phyloP scores from a whole-genome alignment of 2,797 vertebrate species.

The Manis pentadactyla region DNA sequence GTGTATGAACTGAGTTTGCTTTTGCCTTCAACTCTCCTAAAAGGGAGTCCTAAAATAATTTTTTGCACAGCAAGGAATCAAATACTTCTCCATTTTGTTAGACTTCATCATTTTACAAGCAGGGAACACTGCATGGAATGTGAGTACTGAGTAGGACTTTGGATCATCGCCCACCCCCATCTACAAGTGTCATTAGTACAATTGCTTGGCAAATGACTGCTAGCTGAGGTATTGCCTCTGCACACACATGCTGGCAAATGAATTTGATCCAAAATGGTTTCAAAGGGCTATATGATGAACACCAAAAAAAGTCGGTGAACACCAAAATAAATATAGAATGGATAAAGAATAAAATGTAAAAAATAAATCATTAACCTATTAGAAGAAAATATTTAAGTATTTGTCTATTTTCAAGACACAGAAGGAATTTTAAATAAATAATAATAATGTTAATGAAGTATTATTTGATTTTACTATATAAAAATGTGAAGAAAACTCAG shows the following conservation, averaged over 20 bases:
- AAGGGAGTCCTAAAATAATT: slow-evolving; percentile 2
- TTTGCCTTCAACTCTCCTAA: slow-evolving; percentile 13
- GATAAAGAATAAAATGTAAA: too few species aligned
- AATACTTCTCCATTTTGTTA: slow-evolving; percentile 30
- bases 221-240: background rate
- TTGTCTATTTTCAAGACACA: too few species aligned
- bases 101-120: slow-evolving; percentile 15
- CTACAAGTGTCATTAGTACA: slow-evolving; percentile 2
- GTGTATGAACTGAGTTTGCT: background rate
- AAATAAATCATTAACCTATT: too few species aligned
- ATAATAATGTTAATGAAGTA: slow-evolving; percentile 11
- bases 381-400: too few species aligned
- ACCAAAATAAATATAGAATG: too few species aligned
- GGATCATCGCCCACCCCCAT: background rate
- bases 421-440: background rate
- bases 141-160: background rate
- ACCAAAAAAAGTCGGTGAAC: too few species aligned
- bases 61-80: slow-evolving; percentile 6
- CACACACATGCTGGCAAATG: background rate
- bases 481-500: slow-evolving; percentile 1
- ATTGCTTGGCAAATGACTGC: background rate
- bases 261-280: background rate
- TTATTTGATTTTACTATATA: slow-evolving; percentile 8
- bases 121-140: background rate
- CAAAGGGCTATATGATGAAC: background rate